Evolutionary conservation across 2,888 invertebrate genomes (phyloP), one percentile per base, ranked within the genome.

Genomic region (Entomobrya multifasciata): DNA sequence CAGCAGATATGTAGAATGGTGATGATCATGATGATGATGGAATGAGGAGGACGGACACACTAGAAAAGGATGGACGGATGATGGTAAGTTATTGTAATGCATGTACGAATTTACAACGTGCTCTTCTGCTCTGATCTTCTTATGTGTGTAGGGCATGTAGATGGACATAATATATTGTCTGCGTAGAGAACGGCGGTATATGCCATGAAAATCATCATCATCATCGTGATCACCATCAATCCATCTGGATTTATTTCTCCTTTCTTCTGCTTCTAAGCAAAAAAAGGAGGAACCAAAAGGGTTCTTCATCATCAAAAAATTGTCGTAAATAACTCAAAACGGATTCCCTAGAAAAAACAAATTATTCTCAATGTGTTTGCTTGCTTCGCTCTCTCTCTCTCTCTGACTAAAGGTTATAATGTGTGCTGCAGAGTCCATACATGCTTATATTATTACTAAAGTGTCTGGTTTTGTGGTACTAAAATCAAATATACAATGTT

Each of bases 281-380:
- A 83, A 36, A 83, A 83, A 83, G 83, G 83, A 83, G 83, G 83
- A 83, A 83, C 83, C 83, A 83, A 83, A 83, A 83, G 83, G 83
- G 83, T 83, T 83, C 83, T 83, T 83, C 83, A 83, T 83, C 83
- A 83, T 83, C 83, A 83, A 83, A 83, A 82, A 83, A 83, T 83
- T 83, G 83, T 83, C 83, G 83, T 83, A 83, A 83, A 83, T 83
- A 83, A 83, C 83, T 83, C 83, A 83, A 74, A 74, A 60, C 76
- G 83, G 83, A 83, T 83, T 83, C 83, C 76, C 83, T 83, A 47
- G 82, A 82, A 82, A 81, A 74, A 82, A 74, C 57, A 81, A 81
- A 81, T 81, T 81, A 81, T 81, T 81, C 81, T 76, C 76, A 57
- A 76, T 76, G 76, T 52, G 72, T 72, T 76, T 76, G 55, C 55